Evolutionary conservation across 2,888 invertebrate genomes (phyloP).

Genomic region (Drosophila niveifrons): DNA sequence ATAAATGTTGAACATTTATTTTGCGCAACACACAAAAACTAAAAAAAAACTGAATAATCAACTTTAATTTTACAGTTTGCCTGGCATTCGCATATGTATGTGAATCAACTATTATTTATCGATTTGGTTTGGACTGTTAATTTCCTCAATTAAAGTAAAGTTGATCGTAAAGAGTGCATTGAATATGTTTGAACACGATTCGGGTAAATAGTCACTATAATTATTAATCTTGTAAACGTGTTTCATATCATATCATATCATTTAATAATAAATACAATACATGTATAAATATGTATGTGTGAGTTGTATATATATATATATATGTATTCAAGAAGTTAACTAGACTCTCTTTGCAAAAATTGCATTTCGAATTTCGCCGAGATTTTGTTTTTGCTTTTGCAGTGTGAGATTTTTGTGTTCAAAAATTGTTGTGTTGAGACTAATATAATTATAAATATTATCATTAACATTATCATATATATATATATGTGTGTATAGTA

Average conservation of each 20-base stretch:
- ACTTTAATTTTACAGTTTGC: constrained; percentile 48
- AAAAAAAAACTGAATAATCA: constrained; percentile 56
- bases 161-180: constrained; percentile 52
- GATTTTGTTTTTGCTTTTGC: constrained; percentile 17
- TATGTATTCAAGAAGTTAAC: constrained; percentile 70
- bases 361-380: constrained; percentile 31
- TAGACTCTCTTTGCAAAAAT: constrained; percentile 57
- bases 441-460: constrained; percentile 33
- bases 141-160: constrained; percentile 41
- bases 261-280: constrained; percentile 31
- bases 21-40: constrained; percentile 48
- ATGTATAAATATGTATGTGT: constrained; percentile 18
- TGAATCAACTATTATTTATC: constrained; percentile 5
- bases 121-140: constrained; percentile 19
- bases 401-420: constrained; percentile 22
- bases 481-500: constrained; percentile 30
- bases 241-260: constrained; percentile 31
- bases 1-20: constrained; percentile 58
- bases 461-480: constrained; percentile 6
- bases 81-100: constrained; percentile 18
- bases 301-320: constrained; percentile 24
- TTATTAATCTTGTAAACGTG: constrained; percentile 55
- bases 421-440: constrained; percentile 33
- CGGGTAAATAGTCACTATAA: constrained; percentile 76
- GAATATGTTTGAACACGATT: constrained; percentile 64